Conservation (phyloP, 1,140 invertebrate genomes). For the Anastrepha obliqua region DNA sequence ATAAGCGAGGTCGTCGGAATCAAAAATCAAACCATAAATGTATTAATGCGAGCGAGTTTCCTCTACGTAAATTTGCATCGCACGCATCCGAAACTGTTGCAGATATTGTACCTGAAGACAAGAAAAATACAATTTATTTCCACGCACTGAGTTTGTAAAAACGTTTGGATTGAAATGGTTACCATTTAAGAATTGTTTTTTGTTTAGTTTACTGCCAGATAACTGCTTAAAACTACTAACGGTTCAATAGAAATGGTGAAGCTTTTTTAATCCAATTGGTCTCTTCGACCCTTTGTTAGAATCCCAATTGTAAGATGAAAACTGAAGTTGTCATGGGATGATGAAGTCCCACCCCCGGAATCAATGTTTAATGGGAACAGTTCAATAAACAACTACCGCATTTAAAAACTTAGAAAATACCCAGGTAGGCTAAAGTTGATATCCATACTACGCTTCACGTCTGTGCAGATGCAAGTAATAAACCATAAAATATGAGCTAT, state of each 20-base stretch:
- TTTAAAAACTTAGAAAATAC: not conserved
- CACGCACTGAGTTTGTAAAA: conserved; percentile 46
- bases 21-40: not conserved
- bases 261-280: conserved; percentile 67
- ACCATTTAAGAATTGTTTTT: conserved; percentile 61
- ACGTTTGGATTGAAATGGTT: conserved; percentile 68
- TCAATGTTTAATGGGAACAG: no score
- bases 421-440: not conserved
- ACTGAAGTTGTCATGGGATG: conserved; percentile 49
- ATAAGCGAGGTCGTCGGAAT: not conserved
- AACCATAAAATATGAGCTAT: not conserved
- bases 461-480: conserved; percentile 12
- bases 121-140: conserved; percentile 5
- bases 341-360: not conserved
- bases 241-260: conserved; percentile 56
- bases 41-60: conserved; percentile 36
- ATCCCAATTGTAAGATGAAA: conserved; percentile 62
- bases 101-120: not conserved
- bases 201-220: conserved; percentile 32
- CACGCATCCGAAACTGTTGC: conserved; percentile 6
- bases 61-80: conserved; percentile 39
- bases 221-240: conserved; percentile 56
- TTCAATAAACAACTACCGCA: not conserved
- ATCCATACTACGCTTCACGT: not conserved
- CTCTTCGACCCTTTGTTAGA: conserved; percentile 61